Evolutionary conservation across 2,113 vertebrate species (phyloP), one percentile per base, ranked within the genome.

Genomic region (Amazona guildingii): DNA sequence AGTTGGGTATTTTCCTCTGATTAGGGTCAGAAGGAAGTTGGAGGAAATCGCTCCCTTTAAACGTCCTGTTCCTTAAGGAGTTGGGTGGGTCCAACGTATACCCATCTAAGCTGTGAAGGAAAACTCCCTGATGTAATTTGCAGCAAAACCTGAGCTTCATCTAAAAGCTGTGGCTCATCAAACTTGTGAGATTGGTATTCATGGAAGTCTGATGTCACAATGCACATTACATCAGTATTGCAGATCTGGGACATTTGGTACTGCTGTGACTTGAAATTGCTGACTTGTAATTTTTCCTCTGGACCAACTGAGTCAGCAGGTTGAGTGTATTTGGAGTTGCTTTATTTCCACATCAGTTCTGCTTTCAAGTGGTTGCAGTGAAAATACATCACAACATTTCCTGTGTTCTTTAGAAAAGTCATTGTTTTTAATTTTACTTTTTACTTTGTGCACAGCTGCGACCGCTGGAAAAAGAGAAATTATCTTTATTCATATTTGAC

Each of bases 381-480:
- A 92, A 96, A 97, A 90, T 69, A 59, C 66, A 92, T 90, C 90
- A 68, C 82, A 79, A 91, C 84, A 74, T 86, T 96, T 97, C 91
- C 72, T 93, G 85, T 80, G 64, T 96, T 96, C 92, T 68, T 87
- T 13, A 79, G 61, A 8, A 69, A 94, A 92, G 64, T 52, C 39
- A 23, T 67, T 68, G 91, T 7, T 87, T 89, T 90, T 66, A 51
- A 87, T 87, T 94, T 88, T 84, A 54, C 27, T 46, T 92, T 94
- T 92, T 80, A 2, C 44, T 61, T 80, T 20, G 44, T 9, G 23
- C 82, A 37, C 76, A 70, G 44, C 67, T 84, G 76, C 0, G 0
- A 81, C 43, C 73, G 73, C 74, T 85, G 89, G 69, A 91, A 95
- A 77, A 93, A 70, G 54, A 83, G 44, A 52, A 92, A 74, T 76